Base-by-base conservation (phyloP, 2,888 invertebrate genomes). In the Eilema griseolum region DNA sequence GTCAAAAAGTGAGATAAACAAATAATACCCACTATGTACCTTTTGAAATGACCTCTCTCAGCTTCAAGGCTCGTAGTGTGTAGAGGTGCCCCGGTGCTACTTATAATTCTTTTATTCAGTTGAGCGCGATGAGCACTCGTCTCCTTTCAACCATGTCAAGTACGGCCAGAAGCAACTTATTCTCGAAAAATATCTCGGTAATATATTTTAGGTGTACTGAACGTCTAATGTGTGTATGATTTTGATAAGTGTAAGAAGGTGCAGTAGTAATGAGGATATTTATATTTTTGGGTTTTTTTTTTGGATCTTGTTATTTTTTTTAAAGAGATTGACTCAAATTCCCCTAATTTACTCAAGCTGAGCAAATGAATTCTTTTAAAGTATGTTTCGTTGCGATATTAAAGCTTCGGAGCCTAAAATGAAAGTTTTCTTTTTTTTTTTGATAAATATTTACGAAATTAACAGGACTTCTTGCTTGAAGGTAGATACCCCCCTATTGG, bases 101-200 rank as follows among this genome's bases (percentile, higher is more conserved):
- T 79, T 70, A 75, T 72, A 73, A 79, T 61, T 70, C 75, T 71
- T 81, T 76, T 79, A 75, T 82, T 82, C 82, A 75, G 73, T 71
- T 77, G 75, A 75, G 75, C 72, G 62, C 73, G 67, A 75, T 74
- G 70, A 68, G 72, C 72, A 26, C 80, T 77, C 63, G 56, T 69
- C 62, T 77, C 74, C 74, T 72, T 74, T 70, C 26, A 59, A 60
- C 61, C 60, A 37, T 63, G 28, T 63, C 62, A 65, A 74, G 77
- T 24, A 66, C 69, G 67, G 65, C 68, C 66, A 62, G n/a, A 8
- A 37, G 66, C 63, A 67, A 41, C 64, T 71, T 66, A 69, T 68
- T 71, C 67, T n/a, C 59, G 41, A 70, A 64, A 26, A 52, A 64
- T 46, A 28, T 28, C 41, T 57, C 37, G 26, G 62, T 23, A 62